Evolutionary conservation across 2,797 vertebrate genomes (phyloP).

Genomic region (Danio kyathit): DNA sequence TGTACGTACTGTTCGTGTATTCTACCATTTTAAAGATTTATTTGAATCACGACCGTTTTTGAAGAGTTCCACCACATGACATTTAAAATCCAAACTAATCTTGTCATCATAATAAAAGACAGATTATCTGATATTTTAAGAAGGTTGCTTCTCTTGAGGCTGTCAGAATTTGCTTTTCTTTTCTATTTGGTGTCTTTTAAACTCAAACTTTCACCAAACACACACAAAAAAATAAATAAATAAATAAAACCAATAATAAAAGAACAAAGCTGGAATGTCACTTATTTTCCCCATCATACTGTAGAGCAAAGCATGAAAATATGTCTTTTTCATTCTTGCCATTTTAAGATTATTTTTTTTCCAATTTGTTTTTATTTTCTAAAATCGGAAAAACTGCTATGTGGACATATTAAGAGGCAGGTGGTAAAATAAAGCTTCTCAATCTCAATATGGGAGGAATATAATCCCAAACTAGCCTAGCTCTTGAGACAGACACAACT

Average conservation of each 20-base stretch:
- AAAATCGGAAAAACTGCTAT: conserved; percentile 51
- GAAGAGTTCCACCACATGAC: background rate
- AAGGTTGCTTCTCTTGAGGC: background rate
- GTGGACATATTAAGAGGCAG: conserved; percentile 44
- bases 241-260: background rate
- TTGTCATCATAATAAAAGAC: background rate
- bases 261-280: conserved; percentile 10
- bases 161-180: background rate
- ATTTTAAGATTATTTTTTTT: conserved; percentile 58
- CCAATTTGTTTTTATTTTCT: conserved; percentile 62
- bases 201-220: background rate
- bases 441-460: conserved; percentile 63
- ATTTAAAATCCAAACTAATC: background rate
- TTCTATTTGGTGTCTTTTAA: background rate
- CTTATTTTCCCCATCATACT: background rate
- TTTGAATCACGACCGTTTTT: too few relatives aligned
- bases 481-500: conserved; percentile 67
- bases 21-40: too few relatives aligned
- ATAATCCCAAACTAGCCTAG: conserved; percentile 56
- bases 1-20: too few relatives aligned
- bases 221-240: background rate
- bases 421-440: conserved; percentile 72
- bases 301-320: conserved; percentile 24
- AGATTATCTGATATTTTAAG: background rate
- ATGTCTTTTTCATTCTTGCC: conserved; percentile 40